Conservation (phyloP, 2,888 invertebrate species). For the Muscina levida region DNA sequence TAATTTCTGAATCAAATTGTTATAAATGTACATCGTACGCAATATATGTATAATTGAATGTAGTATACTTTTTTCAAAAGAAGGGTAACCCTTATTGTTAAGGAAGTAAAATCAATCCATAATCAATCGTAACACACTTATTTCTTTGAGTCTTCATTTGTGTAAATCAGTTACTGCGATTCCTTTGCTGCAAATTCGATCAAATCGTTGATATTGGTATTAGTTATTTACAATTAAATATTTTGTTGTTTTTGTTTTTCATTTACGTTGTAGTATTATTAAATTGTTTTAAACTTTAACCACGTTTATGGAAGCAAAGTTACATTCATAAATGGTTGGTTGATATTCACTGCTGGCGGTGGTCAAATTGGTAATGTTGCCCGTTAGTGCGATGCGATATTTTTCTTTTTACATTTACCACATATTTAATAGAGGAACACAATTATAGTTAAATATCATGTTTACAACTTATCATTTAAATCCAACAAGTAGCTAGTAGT, state of each 20-base stretch:
- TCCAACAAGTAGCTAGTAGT: neutral
- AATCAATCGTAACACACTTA: too few species aligned
- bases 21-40: too few species aligned
- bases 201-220: slow-evolving; percentile 20
- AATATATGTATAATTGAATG: too few species aligned
- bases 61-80: too few species aligned
- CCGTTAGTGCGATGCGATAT: neutral
- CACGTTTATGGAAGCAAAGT: slow-evolving; percentile 19
- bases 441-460: slow-evolving; percentile 37
- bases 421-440: slow-evolving; percentile 9
- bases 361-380: slow-evolving; percentile 28
- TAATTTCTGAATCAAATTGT: too few species aligned
- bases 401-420: neutral
- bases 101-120: too few species aligned
- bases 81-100: too few species aligned
- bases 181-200: slow-evolving; percentile 22
- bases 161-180: neutral
- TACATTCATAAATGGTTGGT: neutral
- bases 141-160: neutral
- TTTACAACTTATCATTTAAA: slow-evolving; percentile 45
- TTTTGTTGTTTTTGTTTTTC: neutral
- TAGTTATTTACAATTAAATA: slow-evolving; percentile 19
- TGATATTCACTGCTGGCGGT: neutral
- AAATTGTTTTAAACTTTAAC: slow-evolving; percentile 7
- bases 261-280: neutral